A percentile compares a stretch with the other conserved stretches of the same genome.
These are phyloP conservation scores for Epicauta chinensis DNA, from an alignment of 1,140 invertebrate genomes.

Conservation along the genomic window DNA sequence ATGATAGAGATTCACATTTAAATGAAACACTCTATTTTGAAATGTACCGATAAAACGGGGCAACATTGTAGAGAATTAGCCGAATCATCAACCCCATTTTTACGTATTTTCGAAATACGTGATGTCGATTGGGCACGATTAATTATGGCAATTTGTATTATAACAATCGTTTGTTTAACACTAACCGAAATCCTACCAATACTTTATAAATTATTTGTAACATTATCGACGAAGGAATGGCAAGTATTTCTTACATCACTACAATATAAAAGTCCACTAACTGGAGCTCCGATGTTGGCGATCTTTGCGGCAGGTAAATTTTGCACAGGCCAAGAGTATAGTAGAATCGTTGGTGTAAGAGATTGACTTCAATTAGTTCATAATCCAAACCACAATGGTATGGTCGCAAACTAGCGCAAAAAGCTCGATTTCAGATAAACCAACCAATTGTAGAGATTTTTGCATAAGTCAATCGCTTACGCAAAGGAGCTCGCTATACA, in stretches of 20 bases:
- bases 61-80: conserved; percentile 32
- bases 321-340: conserved; percentile 16
- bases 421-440: too few relatives aligned
- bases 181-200: conserved; percentile 56
- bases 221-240: conserved; percentile 57
- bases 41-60: too few relatives aligned
- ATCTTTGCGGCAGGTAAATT: conserved; percentile 54
- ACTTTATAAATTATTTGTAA: conserved; percentile 52
- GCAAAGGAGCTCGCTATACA: too few relatives aligned
- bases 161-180: conserved; percentile 52
- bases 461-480: too few relatives aligned
- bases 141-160: conserved; percentile 53
- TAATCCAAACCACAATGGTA: too few relatives aligned
- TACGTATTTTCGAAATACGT: conserved; percentile 53
- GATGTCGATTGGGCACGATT: conserved; percentile 55
- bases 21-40: too few relatives aligned
- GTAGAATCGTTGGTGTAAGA: too few relatives aligned
- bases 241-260: conserved; percentile 55
- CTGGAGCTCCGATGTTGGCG: conserved; percentile 58
- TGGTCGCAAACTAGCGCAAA: too few relatives aligned
- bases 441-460: too few relatives aligned
- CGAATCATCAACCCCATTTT: conserved; percentile 52
- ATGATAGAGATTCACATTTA: too few relatives aligned
- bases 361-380: too few relatives aligned
- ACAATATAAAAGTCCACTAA: conserved; percentile 56